Evolutionary conservation across 37 sponge, comb jelly and placozoan genomes (phyloP), one percentile per base, ranked within the genome.

Genomic region (Cliona cf. orientalis): DNA sequence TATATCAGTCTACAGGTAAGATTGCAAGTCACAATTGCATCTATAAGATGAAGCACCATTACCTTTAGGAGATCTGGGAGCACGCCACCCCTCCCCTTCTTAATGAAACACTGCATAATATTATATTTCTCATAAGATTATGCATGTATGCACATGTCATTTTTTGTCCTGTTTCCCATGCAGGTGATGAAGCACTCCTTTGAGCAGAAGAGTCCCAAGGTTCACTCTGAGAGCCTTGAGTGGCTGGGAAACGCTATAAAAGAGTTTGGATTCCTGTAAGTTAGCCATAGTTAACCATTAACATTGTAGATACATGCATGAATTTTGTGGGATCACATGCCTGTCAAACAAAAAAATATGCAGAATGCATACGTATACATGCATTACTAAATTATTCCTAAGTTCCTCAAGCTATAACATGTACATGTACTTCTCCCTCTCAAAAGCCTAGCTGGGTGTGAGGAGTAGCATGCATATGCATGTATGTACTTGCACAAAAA

Each of bases 201-300:
- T 66, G 91, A 83, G 39, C 95, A 95, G 82, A 94, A 97, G 84
- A 97, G 82, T 58, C 98, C 93, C 21, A 97, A 97, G 79, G 91
- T 97, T 43, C 95, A 92, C n/a, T 69, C 89, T 3, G 98, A 95
- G 83, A 60, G 85, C 1, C 44, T 95, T 45, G 86, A 83, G 23
- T 95, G 96, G 96, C 74, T 95, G 32, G 75, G 72, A 31, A 44
- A 78, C 46, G 89, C 92, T 2, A 33, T 92, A 53, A 92, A 85
- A 42, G 90, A 83, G 34, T 95, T 92, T 86, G 93, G 92, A 0
- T 92, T 95, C 58, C 43, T 84, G 90, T 83, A 26, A 55, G 75
- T 63, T 33, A 2, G 34, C 32, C 17, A 17, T 49, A 19, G 17
- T 17, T 19, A 11, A 49, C 55, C 11, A 49, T 17, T 19, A 49